Evolutionary conservation across 2,797 vertebrate genomes (phyloP).

Genomic region (Coluber constrictor): DNA sequence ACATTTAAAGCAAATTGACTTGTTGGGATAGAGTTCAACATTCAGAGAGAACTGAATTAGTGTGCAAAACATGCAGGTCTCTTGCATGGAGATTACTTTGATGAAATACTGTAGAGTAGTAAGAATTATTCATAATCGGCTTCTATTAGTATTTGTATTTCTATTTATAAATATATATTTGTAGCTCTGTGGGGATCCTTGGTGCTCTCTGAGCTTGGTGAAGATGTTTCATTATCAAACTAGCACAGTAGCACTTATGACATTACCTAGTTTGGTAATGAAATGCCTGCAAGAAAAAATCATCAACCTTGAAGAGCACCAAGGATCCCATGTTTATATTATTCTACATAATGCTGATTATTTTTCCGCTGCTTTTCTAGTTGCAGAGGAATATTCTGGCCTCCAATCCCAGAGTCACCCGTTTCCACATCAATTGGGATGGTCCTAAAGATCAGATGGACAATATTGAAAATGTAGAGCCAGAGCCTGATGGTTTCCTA

Average conservation of each 20-base stretch:
- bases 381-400: slow-evolving; percentile 91
- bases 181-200: neutral
- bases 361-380: slow-evolving; percentile 62
- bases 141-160: neutral
- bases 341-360: neutral
- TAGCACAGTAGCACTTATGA: neutral
- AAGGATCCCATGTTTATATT: neutral
- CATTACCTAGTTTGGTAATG: neutral
- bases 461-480: slow-evolving; percentile 86
- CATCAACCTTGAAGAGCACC: neutral
- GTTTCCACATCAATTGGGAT: slow-evolving; percentile 96
- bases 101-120: neutral
- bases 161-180: neutral
- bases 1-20: neutral
- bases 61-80: neutral
- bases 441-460: slow-evolving; percentile 82
- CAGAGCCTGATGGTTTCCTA: slow-evolving; percentile 77
- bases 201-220: neutral
- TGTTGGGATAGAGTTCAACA: neutral
- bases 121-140: neutral
- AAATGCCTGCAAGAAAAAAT: neutral
- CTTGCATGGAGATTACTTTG: neutral
- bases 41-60: neutral
- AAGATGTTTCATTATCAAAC: neutral
- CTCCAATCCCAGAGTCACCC: slow-evolving; percentile 88